These are phyloP conservation scores for Virgularia gustaviana DNA, from an alignment of 92 coral and sea anemone genomes.

Conservation along the genomic window DNA sequence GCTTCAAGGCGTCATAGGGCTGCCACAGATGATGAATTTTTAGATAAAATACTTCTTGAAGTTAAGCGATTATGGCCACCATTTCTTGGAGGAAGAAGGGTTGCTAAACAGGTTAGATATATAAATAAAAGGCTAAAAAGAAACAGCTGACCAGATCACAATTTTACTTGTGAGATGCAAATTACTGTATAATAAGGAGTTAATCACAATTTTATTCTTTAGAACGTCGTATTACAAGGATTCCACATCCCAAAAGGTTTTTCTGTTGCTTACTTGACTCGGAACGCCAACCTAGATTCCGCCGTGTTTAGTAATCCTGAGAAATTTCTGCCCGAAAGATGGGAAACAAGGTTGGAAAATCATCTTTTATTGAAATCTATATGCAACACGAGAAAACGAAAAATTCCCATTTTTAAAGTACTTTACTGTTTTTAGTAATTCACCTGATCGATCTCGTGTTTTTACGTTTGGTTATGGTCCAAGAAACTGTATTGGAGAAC, in stretches of 20 bases:
- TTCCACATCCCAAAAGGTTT: conserved; percentile 74
- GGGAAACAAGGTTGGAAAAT: conserved; percentile 78
- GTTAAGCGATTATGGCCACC: conserved; percentile 96
- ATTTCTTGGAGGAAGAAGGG: conserved; percentile 89
- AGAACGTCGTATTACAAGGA: conserved; percentile 81
- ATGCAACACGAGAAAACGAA: too few relatives aligned
- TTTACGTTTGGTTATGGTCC: conserved; percentile 99
- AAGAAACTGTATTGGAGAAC: conserved; percentile 80
- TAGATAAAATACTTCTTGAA: conserved; percentile 81
- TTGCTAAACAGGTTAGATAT: conserved; percentile 78
- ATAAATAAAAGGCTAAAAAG: background rate
- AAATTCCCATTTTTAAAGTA: too few relatives aligned
- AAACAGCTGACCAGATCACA: too few relatives aligned
- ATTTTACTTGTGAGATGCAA: too few relatives aligned
- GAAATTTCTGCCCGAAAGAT: conserved; percentile 87
- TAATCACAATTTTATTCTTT: background rate
- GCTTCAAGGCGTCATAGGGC: conserved; percentile 65
- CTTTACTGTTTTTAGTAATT: conserved; percentile 52
- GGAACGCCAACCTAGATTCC: conserved; percentile 88
- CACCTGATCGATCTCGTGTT: conserved; percentile 65
- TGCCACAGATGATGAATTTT: conserved; percentile 63
- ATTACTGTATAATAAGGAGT: background rate
- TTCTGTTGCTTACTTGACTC: conserved; percentile 79
- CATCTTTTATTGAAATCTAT: too few relatives aligned
- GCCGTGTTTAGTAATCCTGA: conserved; percentile 76